These are phyloP conservation scores for Adelges cooleyi DNA, from an alignment of 1,140 invertebrate species.

Conservation along the genomic window DNA sequence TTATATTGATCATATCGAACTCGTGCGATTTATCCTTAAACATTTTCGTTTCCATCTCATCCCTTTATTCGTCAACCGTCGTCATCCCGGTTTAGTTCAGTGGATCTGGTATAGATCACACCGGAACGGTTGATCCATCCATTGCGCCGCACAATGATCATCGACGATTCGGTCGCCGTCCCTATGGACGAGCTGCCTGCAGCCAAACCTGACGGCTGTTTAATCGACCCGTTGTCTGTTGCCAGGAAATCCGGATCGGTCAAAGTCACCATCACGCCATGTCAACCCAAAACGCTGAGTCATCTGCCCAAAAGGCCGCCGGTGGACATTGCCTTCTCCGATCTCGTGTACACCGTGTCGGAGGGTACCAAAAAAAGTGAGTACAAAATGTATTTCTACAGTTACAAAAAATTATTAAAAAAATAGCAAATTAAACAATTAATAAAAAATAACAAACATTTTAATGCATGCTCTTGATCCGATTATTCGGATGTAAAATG, in stretches of 20 bases:
- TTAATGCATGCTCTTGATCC: too few species aligned
- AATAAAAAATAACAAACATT: too few species aligned
- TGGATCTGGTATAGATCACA: too few species aligned
- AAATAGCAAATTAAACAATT: too few species aligned
- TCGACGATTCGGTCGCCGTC: conserved; percentile 11
- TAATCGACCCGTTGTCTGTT: conserved; percentile 19
- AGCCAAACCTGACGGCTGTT: not conserved
- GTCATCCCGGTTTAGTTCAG: too few species aligned
- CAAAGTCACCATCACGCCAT: conserved; percentile 35
- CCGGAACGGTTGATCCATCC: too few species aligned
- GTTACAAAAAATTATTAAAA: too few species aligned
- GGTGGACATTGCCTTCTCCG: conserved; percentile 74
- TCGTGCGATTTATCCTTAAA: too few species aligned
- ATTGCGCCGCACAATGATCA: not conserved
- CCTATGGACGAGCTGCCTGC: conserved; percentile 3
- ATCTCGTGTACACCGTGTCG: conserved; percentile 72
- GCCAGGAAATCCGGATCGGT: conserved; percentile 32
- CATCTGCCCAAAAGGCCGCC: conserved; percentile 73
- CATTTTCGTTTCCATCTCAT: too few species aligned
- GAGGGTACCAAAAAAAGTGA: conserved; percentile 68
- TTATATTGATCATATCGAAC: too few species aligned
- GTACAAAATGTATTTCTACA: conserved; percentile 41
- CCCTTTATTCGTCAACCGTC: too few species aligned
- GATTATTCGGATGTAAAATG: too few species aligned
- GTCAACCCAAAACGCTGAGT: conserved; percentile 59